phyloP scores from a whole-genome alignment of 2,888 invertebrate genomes.

The Eupeodes luniger region DNA sequence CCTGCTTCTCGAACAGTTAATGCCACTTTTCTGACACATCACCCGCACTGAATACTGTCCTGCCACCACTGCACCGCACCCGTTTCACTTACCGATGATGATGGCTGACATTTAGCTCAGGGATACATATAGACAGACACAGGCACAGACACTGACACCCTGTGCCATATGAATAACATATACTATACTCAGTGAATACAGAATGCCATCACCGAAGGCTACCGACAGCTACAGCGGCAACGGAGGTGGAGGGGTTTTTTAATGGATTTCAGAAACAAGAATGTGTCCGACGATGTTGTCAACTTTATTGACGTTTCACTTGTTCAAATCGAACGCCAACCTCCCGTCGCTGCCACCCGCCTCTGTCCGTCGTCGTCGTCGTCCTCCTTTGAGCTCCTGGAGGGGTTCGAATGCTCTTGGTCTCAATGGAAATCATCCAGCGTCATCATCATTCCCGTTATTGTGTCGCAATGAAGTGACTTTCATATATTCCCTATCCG shows the following conservation, averaged over 20 bases:
- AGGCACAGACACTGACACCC: background rate
- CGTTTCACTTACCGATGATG: conserved; percentile 22
- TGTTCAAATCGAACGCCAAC: conserved; percentile 63
- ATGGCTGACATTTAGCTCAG: conserved; percentile 46
- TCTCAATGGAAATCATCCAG: conserved; percentile 68
- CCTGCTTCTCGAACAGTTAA: conserved; percentile 38
- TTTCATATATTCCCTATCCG: conserved; percentile 60
- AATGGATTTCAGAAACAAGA: conserved; percentile 74
- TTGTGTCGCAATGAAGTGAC: conserved; percentile 57
- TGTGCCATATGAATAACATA: background rate
- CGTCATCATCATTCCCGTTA: conserved; percentile 10
- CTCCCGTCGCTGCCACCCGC: no score
- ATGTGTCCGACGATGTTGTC: conserved; percentile 70
- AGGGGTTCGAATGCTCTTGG: conserved; percentile 22
- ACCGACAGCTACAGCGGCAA: background rate
- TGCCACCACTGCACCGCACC: background rate
- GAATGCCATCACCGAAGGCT: conserved; percentile 4
- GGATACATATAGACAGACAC: conserved; percentile 13
- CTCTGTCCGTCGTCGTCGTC: no score
- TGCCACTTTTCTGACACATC: conserved; percentile 40
- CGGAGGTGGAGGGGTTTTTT: conserved; percentile 34
- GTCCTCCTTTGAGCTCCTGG: background rate
- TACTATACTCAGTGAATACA: background rate
- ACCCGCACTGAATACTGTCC: conserved; percentile 11
- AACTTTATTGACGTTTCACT: conserved; percentile 71